These are phyloP conservation scores for Cebus imitator DNA, from an alignment of 2,113 vertebrate genomes.

Conservation along the genomic window DNA sequence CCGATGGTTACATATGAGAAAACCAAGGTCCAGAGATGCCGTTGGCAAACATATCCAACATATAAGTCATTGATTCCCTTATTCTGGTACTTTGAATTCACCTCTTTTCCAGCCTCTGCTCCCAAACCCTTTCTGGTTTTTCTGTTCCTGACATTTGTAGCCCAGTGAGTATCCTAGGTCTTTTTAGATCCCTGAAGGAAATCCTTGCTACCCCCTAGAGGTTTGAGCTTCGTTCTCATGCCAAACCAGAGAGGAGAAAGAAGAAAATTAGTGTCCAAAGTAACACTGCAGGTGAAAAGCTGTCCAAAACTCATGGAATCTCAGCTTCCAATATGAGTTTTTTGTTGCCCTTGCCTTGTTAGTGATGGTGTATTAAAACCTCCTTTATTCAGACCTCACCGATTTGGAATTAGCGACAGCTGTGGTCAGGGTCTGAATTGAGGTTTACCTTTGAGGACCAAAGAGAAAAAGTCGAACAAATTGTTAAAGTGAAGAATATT, in stretches of 20 bases:
- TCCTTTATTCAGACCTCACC: not conserved
- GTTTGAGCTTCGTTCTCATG: not conserved
- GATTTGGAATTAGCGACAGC: not conserved
- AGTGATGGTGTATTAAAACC: not conserved
- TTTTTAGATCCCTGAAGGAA: not conserved
- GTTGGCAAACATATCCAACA: not conserved
- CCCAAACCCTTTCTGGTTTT: not conserved
- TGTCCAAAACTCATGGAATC: not conserved
- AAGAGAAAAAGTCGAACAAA: slow-evolving; percentile 24
- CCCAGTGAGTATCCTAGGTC: not conserved
- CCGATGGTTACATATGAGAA: not conserved
- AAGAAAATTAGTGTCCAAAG: not conserved
- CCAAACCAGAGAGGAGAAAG: not conserved
- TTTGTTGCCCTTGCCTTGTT: not conserved
- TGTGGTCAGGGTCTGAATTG: not conserved
- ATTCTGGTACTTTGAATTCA: not conserved
- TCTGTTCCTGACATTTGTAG: not conserved
- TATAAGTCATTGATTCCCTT: not conserved
- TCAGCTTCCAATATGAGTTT: not conserved
- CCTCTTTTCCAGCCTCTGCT: not conserved
- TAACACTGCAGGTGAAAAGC: not conserved
- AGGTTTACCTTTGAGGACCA: not conserved
- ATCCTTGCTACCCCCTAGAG: not conserved
- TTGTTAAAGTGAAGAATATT: slow-evolving; percentile 10
- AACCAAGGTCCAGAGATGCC: not conserved